Percentiles rank a stretch among this genome's conserved stretches.
Evolutionary conservation across 2,113 vertebrate species (phyloP).

Genomic region (Labeo catla): DNA sequence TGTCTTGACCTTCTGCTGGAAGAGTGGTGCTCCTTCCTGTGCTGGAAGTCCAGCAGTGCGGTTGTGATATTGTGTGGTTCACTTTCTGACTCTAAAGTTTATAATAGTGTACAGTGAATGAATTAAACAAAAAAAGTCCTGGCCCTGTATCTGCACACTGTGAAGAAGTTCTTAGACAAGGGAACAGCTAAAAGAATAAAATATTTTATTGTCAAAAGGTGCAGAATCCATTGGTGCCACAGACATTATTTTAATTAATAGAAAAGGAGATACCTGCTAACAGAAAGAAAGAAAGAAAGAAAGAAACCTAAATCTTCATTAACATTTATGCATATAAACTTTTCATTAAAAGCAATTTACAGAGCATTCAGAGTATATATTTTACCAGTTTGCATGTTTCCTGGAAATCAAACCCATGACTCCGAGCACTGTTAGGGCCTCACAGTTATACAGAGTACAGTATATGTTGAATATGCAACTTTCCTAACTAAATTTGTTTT

Average conservation of each 20-base stretch:
- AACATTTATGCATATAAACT: background rate
- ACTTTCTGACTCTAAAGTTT: background rate
- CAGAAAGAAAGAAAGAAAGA: background rate
- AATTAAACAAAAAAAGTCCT: background rate
- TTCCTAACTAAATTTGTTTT: background rate
- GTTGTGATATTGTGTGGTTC: background rate
- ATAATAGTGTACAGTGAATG: background rate
- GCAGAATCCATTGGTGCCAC: background rate
- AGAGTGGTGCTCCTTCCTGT: background rate
- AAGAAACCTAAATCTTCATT: background rate
- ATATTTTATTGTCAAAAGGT: background rate
- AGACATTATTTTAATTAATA: background rate
- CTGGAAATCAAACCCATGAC: background rate
- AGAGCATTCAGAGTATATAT: background rate
- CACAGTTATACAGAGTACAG: background rate
- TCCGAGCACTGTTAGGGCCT: background rate
- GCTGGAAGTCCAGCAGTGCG: background rate
- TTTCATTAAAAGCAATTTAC: background rate
- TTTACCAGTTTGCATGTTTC: background rate
- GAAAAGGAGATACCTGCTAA: background rate
- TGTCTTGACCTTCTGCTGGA: background rate
- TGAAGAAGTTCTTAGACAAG: background rate
- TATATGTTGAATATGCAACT: background rate
- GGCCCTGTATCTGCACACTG: background rate
- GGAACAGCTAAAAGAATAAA: background rate